Evolutionary conservation across 2,113 vertebrate genomes (phyloP), one percentile per base, ranked within the genome.

Genomic region (Crypturellus undulatus): DNA sequence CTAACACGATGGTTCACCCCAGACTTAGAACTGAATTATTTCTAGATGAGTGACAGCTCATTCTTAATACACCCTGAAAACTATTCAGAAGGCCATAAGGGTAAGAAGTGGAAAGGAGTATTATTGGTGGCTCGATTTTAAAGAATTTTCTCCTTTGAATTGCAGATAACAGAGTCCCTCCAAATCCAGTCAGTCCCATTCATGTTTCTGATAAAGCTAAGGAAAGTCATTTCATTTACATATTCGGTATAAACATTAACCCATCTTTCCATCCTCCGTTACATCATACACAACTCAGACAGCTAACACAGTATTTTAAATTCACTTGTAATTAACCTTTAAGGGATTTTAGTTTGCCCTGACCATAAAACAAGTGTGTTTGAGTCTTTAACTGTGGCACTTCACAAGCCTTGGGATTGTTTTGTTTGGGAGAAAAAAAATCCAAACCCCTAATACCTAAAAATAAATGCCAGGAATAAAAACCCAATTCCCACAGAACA

Each of bases 311-410:
- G 40, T 88, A 68, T 80, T 93, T 90, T 52, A 80, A 91, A 90
- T 60, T 78, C 79, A 86, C 22, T 88, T 75, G 40, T 71, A 96
- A 96, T 96, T 95, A 92, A 90, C 85, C 60, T 88, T 91, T 87
- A 73, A 93, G 58, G 51, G 82, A 83, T 91, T 95, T 95, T 67
- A 83, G 56, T 75, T 94, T 92, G 71, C 83, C 71, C 56, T 71
- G 64, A 68, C 64, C 60, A 22, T 54, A 88, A 93, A 94, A 51
- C 17, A 75, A 85, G 90, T 60, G 6, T 34, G 26, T 75, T 62
- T n/a, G 18, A 92, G 68, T 49, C 62, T 78, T 78, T 71, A 90
- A 82, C 47, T 95, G 82, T 47, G 79, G 47, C 78, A 60, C 22
- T 67, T 92, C 36, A 56, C 68, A 92, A 84, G 51, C 36, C 65